These are phyloP conservation scores for Drymonia ruficornis DNA, from an alignment of 2,888 invertebrate genomes.

Conservation along the genomic window DNA sequence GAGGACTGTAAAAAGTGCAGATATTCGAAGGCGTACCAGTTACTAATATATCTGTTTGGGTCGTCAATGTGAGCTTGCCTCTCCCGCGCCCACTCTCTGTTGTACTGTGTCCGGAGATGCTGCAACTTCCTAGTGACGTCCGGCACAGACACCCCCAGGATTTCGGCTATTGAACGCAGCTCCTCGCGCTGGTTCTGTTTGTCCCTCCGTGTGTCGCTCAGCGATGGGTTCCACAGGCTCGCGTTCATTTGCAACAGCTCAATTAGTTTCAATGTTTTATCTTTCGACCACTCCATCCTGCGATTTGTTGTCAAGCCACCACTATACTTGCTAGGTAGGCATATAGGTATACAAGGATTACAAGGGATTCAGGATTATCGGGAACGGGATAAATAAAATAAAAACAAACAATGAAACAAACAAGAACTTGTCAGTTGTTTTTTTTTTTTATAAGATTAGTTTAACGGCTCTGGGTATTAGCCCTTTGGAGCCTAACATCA, in stretches of 20 bases:
- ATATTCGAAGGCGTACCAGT: conserved; percentile 85
- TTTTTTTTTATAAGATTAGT: no score
- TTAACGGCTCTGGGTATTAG: no score
- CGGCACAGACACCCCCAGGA: conserved; percentile 64
- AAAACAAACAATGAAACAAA: no score
- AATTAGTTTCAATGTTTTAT: conserved; percentile 75
- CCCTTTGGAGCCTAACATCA: no score
- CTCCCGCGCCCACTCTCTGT: conserved; percentile 84
- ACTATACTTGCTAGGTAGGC: no score
- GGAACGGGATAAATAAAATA: no score
- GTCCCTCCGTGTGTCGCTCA: conserved; percentile 71
- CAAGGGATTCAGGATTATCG: no score
- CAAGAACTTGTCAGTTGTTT: no score
- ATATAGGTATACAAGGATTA: no score
- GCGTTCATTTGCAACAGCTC: conserved; percentile 75
- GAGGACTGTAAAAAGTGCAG: conserved; percentile 85
- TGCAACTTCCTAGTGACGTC: conserved; percentile 86
- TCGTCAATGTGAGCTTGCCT: conserved; percentile 77
- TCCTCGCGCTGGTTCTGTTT: conserved; percentile 78
- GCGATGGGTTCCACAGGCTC: conserved; percentile 72
- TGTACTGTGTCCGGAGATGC: conserved; percentile 85
- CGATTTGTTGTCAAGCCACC: neutral
- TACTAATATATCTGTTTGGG: conserved; percentile 78
- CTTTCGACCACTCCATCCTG: conserved; percentile 79
- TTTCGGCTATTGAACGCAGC: conserved; percentile 66